phyloP scores from a whole-genome alignment of 2,797 vertebrate genomes.

The Hippoglossus hippoglossus region DNA sequence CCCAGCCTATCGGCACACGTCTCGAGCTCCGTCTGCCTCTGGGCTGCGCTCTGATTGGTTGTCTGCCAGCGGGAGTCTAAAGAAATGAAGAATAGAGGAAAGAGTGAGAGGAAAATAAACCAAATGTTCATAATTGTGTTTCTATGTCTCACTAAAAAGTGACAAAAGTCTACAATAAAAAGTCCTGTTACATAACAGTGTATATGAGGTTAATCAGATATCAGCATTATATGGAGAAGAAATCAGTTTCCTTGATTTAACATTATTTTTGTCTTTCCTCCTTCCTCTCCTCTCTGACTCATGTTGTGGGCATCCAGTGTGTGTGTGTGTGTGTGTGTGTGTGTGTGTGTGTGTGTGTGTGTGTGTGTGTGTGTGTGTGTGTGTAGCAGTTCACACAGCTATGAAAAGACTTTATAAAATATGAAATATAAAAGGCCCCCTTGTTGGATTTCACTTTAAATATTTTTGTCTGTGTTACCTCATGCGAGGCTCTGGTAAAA shows the following conservation, averaged over 20 bases:
- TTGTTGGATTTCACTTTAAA: slow-evolving; percentile 57
- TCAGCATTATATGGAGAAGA: background rate
- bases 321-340: background rate
- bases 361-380: slow-evolving; percentile 6
- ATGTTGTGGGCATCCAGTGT: slow-evolving; percentile 42
- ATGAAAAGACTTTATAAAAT: slow-evolving; percentile 49
- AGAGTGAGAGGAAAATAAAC: background rate
- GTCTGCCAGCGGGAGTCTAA: slow-evolving; percentile 92
- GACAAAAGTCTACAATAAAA: background rate
- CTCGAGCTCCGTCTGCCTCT: slow-evolving; percentile 93
- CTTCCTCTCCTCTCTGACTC: slow-evolving; percentile 47
- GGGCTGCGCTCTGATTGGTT: slow-evolving; percentile 89
- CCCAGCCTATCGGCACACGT: slow-evolving; percentile 92
- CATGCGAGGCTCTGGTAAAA: slow-evolving; percentile 56
- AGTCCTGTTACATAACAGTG: background rate
- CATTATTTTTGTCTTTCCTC: slow-evolving; percentile 6
- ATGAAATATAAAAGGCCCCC: slow-evolving; percentile 23
- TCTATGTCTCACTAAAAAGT: too few species aligned
- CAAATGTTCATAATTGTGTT: too few species aligned
- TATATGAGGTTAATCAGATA: background rate
- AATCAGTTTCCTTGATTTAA: background rate
- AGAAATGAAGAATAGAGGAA: slow-evolving; percentile 5
- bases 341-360: background rate
- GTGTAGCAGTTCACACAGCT: slow-evolving; percentile 9
- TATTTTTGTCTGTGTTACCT: slow-evolving; percentile 59